Conservation (phyloP, 2,113 vertebrate genomes). For the Rhynchopsitta pachyrhyncha region DNA sequence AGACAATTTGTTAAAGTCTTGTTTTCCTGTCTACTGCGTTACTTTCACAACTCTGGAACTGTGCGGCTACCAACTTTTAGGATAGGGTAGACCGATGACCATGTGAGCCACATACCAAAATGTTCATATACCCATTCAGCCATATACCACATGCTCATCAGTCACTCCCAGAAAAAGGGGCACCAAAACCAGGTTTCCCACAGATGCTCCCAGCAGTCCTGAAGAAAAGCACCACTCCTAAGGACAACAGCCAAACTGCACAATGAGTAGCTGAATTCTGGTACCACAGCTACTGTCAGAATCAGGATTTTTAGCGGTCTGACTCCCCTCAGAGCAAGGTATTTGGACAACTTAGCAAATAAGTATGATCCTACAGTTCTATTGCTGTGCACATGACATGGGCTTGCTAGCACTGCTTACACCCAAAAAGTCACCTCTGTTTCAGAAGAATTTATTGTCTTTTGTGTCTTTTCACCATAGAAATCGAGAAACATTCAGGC, state of each 20-base stretch:
- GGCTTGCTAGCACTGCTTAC: not conserved
- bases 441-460: not conserved
- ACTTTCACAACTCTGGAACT: not conserved
- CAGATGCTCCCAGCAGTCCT: not conserved
- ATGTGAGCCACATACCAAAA: not conserved
- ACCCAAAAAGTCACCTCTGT: not conserved
- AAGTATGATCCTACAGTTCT: not conserved
- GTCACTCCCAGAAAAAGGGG: not conserved
- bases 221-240: not conserved
- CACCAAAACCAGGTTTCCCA: not conserved
- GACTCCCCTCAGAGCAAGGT: not conserved
- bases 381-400: not conserved
- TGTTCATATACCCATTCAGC: not conserved
- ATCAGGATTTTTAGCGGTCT: not conserved
- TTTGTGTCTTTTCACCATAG: not conserved
- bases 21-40: not conserved
- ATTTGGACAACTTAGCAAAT: not conserved
- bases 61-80: accelerated
- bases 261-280: not conserved
- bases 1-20: not conserved
- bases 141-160: not conserved
- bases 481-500: not conserved
- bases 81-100: not conserved
- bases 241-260: not conserved
- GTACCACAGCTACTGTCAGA: not conserved